These are phyloP conservation scores for Esox lucius DNA, from an alignment of 2,797 vertebrate species.

Conservation along the genomic window DNA sequence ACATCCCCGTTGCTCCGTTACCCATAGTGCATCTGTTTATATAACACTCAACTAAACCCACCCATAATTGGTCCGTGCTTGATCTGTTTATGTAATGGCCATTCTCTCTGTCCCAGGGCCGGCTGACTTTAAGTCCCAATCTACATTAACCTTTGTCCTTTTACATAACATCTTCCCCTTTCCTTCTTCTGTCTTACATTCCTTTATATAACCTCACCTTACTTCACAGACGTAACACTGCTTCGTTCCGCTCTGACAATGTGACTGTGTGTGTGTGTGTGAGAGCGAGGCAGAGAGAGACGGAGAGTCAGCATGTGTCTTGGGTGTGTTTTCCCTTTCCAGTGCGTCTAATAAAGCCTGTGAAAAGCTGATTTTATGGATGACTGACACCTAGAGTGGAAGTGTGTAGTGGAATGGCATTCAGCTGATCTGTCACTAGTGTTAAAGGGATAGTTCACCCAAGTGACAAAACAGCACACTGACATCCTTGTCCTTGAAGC, in stretches of 20 bases:
- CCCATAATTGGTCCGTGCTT: conserved; percentile 69
- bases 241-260: background rate
- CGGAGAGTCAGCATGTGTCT: background rate
- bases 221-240: conserved; percentile 49
- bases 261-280: background rate
- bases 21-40: conserved; percentile 65
- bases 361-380: background rate
- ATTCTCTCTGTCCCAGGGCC: conserved; percentile 53
- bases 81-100: conserved; percentile 76
- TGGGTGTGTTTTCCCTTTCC: background rate
- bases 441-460: background rate
- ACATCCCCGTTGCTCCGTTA: conserved; percentile 38
- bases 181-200: conserved; percentile 66
- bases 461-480: no score
- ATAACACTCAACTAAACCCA: conserved; percentile 67
- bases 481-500: no score
- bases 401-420: background rate
- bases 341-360: background rate
- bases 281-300: background rate
- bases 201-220: conserved; percentile 70
- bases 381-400: background rate
- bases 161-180: conserved; percentile 73
- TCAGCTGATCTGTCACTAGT: background rate
- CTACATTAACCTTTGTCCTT: conserved; percentile 79
- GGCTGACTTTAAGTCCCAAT: conserved; percentile 61